Evolutionary conservation across 2,113 vertebrate species (phyloP).

Genomic region (Ancistrus triradiatus): DNA sequence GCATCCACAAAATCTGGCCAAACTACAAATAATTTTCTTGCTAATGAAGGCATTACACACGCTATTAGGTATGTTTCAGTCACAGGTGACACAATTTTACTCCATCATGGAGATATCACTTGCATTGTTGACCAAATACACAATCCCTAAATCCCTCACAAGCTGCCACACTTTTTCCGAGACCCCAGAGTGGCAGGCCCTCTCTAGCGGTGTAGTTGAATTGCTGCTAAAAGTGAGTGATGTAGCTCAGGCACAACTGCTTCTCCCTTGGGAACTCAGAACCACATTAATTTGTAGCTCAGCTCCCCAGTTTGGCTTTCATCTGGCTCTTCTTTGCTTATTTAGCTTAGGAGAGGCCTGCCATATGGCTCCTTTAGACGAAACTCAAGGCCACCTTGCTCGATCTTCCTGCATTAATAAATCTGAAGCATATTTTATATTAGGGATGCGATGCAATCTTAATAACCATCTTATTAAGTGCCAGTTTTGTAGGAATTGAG

Average conservation of each 20-base stretch:
- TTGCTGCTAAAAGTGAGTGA: no score
- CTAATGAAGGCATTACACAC: no score
- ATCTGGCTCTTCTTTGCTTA: constrained; percentile 22
- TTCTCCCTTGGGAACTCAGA: constrained; percentile 1
- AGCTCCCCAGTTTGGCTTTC: constrained; percentile 13
- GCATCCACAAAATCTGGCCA: no score
- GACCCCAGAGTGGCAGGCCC: neutral
- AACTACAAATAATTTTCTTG: no score
- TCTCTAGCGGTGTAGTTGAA: no score
- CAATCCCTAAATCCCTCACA: constrained; percentile 50
- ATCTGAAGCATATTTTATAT: neutral
- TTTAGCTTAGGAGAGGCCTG: constrained; percentile 13
- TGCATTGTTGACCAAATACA: constrained; percentile 51
- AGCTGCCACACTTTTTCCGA: constrained; percentile 17
- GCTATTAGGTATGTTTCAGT: no score
- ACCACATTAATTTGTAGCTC: constrained; percentile 2
- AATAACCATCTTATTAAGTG: constrained; percentile 15
- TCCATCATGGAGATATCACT: constrained; percentile 52
- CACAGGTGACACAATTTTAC: no score
- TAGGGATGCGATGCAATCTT: neutral
- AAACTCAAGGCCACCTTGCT: neutral
- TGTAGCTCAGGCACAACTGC: no score
- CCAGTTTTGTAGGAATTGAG: constrained; percentile 11
- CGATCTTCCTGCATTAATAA: neutral
- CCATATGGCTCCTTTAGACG: neutral